These are phyloP conservation scores for Lordiphosa andalusiaca DNA, from an alignment of 2,888 invertebrate genomes.

Conservation along the genomic window DNA sequence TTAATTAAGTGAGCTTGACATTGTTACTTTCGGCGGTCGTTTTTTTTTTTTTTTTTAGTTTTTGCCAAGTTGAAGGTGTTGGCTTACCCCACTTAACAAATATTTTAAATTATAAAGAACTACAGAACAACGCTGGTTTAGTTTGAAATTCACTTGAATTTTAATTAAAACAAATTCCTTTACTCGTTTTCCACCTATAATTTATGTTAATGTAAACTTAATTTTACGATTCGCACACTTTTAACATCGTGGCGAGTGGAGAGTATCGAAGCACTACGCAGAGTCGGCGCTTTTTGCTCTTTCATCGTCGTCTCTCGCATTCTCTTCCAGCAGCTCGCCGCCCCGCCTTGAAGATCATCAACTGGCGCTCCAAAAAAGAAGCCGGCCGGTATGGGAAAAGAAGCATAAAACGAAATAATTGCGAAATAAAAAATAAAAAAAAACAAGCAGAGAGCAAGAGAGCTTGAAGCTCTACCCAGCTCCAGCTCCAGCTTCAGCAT, in stretches of 20 bases:
- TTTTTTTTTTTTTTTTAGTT: slow-evolving; percentile 20
- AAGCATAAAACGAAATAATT: slow-evolving; percentile 42
- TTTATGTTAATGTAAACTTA: too few relatives aligned
- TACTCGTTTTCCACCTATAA: too few relatives aligned
- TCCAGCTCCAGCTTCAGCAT: not conserved
- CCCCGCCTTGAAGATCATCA: slow-evolving; percentile 23
- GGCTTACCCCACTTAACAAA: too few relatives aligned
- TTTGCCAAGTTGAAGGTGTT: slow-evolving; percentile 45
- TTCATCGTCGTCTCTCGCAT: slow-evolving; percentile 9
- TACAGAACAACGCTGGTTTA: too few relatives aligned
- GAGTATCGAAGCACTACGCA: too few relatives aligned
- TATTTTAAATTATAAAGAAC: too few relatives aligned
- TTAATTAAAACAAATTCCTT: too few relatives aligned
- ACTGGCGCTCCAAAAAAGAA: slow-evolving; percentile 41
- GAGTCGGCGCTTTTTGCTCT: slow-evolving; percentile 36
- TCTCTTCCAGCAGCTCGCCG: slow-evolving; percentile 13
- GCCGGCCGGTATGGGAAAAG: slow-evolving; percentile 62
- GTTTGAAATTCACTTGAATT: too few relatives aligned
- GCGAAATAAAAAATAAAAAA: slow-evolving; percentile 31
- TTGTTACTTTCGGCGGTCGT: slow-evolving; percentile 11
- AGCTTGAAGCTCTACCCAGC: not conserved
- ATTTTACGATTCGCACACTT: too few relatives aligned
- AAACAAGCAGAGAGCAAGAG: slow-evolving; percentile 17
- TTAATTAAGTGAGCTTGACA: slow-evolving; percentile 32
- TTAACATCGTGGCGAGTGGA: too few relatives aligned